phyloP scores from a whole-genome alignment of 2,888 invertebrate genomes.

The Caenorhabditis uteleia region DNA sequence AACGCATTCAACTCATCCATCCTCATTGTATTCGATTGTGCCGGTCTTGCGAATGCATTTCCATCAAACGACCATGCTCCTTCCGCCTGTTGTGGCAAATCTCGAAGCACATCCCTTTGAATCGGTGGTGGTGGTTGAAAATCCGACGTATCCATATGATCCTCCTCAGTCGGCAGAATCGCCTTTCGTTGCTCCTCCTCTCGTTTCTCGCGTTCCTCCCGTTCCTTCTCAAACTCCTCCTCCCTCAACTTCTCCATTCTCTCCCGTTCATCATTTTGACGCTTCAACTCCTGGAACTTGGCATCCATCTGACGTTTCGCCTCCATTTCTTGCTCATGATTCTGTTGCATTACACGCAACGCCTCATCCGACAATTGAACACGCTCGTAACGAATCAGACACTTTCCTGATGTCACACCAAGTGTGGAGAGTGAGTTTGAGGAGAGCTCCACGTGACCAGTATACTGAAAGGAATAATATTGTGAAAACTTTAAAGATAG shows the following conservation, averaged over 20 bases:
- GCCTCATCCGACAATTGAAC: conserved; percentile 38
- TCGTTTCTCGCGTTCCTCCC: conserved; percentile 15
- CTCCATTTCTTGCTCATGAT: conserved; percentile 24
- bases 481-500: not conserved
- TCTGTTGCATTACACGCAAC: conserved; percentile 22
- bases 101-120: conserved; percentile 21
- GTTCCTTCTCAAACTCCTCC: conserved; percentile 33
- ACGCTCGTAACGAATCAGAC: conserved; percentile 31
- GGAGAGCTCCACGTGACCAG: conserved; percentile 27
- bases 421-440: conserved; percentile 31
- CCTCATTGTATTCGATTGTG: conserved; percentile 14
- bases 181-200: conserved; percentile 21
- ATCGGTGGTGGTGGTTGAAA: not conserved
- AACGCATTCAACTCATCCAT: conserved; percentile 37
- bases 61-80: conserved; percentile 41
- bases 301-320: conserved; percentile 19
- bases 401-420: conserved; percentile 40
- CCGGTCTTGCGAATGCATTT: conserved; percentile 24
- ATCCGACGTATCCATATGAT: conserved; percentile 15
- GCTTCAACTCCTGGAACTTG: conserved; percentile 32
- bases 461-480: conserved; percentile 32
- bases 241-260: conserved; percentile 35
- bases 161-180: conserved; percentile 6
- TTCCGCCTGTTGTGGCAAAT: conserved; percentile 18
- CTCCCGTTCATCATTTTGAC: conserved; percentile 46